Base-by-base conservation (phyloP, 2,888 invertebrate genomes). In the Agrotis clavis region DNA sequence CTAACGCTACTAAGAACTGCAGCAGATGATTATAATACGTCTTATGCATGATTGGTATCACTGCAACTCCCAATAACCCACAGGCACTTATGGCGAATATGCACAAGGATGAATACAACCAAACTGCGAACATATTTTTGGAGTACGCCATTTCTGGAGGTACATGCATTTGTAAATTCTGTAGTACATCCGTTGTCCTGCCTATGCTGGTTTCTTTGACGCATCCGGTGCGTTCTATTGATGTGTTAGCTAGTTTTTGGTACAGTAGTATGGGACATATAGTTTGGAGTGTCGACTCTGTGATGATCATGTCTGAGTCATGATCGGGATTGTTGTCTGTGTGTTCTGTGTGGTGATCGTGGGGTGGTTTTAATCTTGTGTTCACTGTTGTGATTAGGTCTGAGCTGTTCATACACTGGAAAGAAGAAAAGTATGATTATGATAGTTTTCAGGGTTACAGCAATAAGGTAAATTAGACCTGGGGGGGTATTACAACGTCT, bases 1-100 rank as follows among this genome's bases (percentile, higher is more conserved):
- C 99, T 82, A 99, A 95, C 0, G 99, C 99, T 4, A 99, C 99
- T 77, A 99, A 96, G 93, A 99, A 99, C 93, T 99, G 99, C 67
- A 99, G 96, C 48, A 99, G 94, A 83, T 98, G 98, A 88, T 99
- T 98, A 91, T 99, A 99, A 91, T 98, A 98, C 19, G 97, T 97
- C 86, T 98, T 97, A 91, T 98, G 98, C 98, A 99, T 99, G 54
- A 99, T 97, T 0, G 99, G 99, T 88, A 99, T 98, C 11, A 99
- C 98, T 6, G 98, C 98, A 16, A 99, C 98, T 2, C 99, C 98
- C 18, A 99, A 94, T 56, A 99, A 94, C 14, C 99, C 99, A 86
- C 99, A 98, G 6, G 98, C 97, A 89, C 99, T 98, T 82, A 99
- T 99, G 41, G 98, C 97, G 11, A 98, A 92, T 84, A 99, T 98